These are phyloP conservation scores for Pogonophryne albipinna DNA, from an alignment of 2,797 vertebrate species.

Conservation along the genomic window DNA sequence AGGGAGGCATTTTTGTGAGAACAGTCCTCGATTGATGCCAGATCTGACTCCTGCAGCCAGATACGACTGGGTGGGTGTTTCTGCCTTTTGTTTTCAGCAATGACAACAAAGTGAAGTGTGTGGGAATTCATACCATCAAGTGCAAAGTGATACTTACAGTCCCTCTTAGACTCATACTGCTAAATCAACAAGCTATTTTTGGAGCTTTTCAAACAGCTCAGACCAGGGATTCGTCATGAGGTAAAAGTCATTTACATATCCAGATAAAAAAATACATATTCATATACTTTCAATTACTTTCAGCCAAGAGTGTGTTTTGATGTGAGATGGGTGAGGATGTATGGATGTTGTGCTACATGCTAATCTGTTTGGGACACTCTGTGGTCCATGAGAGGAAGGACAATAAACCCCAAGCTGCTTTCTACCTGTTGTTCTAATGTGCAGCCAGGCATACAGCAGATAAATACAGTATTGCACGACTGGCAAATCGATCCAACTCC, in stretches of 20 bases:
- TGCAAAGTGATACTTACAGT: neutral
- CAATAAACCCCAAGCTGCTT: neutral
- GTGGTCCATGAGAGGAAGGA: neutral
- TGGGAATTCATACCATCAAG: constrained; percentile 5
- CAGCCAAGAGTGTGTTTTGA: neutral
- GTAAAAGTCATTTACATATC: neutral
- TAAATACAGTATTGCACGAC: neutral
- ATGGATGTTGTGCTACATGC: too few relatives aligned
- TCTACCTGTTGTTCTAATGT: constrained; percentile 9
- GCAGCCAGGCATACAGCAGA: neutral
- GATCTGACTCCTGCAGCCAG: neutral
- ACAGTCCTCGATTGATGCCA: too few relatives aligned
- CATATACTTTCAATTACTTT: neutral
- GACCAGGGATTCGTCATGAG: neutral
- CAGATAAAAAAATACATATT: neutral
- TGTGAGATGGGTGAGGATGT: neutral
- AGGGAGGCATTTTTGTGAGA: constrained; percentile 1
- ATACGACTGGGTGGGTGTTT: neutral
- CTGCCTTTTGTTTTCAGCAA: constrained; percentile 2
- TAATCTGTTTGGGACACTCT: neutral
- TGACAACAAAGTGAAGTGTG: constrained; percentile 5
- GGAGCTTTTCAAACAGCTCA: neutral
- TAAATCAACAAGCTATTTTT: neutral
- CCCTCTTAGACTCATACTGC: neutral
- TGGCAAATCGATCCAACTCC: neutral